Base-by-base conservation (phyloP, 2,888 invertebrate genomes). In the Aphrophora alni region DNA sequence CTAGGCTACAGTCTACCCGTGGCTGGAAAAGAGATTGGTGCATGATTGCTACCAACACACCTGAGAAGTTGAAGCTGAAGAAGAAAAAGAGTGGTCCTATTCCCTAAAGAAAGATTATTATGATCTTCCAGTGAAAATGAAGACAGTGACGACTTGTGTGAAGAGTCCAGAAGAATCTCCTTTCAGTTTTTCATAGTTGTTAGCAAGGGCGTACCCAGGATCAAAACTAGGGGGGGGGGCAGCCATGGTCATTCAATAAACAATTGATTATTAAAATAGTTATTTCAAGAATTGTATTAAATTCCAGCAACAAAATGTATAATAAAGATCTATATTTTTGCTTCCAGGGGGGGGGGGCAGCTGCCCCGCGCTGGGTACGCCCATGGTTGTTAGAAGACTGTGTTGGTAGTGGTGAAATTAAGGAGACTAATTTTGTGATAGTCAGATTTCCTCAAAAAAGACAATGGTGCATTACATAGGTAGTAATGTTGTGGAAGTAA, bases 21-120 rank as follows among this genome's bases (percentile, higher is more conserved):
- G 80, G 80, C 81, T 83, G 86, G 79, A 82, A 83, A 84, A 84
- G 33, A 10, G 84, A 85, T 69, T 83, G 85, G 80, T 83, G 83
- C 78, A 85, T 85, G 83, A 86, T 86, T 77, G 85, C 84, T 69
- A 86, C 86, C 69, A 85, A 85, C 82, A 86, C 85, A 44, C 85
- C 86, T 38, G 85, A 86, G 82, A 86, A 86, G 84, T 27, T 82
- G 81, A 28, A 74, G 80, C 77, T 83, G 59, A 82, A 84, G 81
- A 79, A 75, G 74, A 75, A 82, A 82, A 80, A 51, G 83, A 17
- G n/a, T 7, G 24, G 38, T 24, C 33, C 75, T n/a, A 75, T 25
- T 44, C 28, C 38, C 75, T 28, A 75, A 33, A 10, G 75, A 38
- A 75, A 38, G 10, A 26, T 71, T 21, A 26, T 71, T 28, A 26